These are phyloP conservation scores for Thamnophis sirtalis DNA, from an alignment of 2,113 vertebrate species.

Conservation along the genomic window DNA sequence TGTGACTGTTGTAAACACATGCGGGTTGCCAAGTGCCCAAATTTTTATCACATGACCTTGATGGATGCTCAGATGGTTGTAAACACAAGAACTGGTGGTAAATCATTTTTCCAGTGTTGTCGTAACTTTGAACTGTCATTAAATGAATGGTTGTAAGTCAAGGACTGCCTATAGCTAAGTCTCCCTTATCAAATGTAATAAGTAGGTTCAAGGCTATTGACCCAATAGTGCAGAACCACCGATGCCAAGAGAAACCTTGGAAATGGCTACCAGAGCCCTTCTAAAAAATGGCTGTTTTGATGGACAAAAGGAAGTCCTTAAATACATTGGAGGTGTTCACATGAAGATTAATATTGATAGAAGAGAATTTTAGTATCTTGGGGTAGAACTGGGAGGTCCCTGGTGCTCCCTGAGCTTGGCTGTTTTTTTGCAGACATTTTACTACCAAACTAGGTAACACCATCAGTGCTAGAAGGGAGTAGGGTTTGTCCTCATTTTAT, in stretches of 20 bases:
- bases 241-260: neutral
- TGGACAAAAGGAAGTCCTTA: neutral
- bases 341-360: neutral
- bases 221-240: neutral
- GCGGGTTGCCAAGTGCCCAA: too few species aligned
- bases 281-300: neutral
- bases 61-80: too few species aligned
- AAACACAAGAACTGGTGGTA: neutral
- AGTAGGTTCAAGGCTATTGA: neutral
- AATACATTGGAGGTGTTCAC: neutral
- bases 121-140: neutral
- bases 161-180: neutral
- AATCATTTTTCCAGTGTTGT: neutral
- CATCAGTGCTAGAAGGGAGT: too few species aligned
- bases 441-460: too few species aligned
- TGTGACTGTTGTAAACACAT: too few species aligned
- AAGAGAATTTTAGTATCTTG: too few species aligned
- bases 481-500: neutral
- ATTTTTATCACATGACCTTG: too few species aligned
- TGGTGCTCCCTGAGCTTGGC: too few species aligned
- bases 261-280: neutral
- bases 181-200: too few species aligned
- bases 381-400: too few species aligned
- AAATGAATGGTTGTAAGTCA: neutral
- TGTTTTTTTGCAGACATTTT: too few species aligned